phyloP scores from a whole-genome alignment of 1,140 invertebrate genomes.

The Scaptomyza hsui region DNA sequence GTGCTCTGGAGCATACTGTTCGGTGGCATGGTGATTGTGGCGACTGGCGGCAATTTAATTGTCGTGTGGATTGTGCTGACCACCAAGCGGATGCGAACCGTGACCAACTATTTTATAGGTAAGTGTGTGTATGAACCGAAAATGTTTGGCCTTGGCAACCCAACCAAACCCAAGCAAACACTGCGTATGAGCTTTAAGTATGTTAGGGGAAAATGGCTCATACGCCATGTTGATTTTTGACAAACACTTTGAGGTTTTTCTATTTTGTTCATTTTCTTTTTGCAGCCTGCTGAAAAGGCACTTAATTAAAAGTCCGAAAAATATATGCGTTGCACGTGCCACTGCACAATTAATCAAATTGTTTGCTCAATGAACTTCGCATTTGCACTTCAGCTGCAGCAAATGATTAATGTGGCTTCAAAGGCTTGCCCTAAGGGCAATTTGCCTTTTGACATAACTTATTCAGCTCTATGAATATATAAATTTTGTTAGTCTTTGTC shows the following conservation, averaged over 20 bases:
- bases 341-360: constrained; percentile 34
- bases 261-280: neutral
- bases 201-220: constrained; percentile 17
- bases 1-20: constrained; percentile 93
- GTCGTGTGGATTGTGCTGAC: constrained; percentile 97
- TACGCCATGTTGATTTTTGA: constrained; percentile 25
- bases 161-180: neutral
- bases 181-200: constrained; percentile 41
- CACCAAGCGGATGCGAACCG: constrained; percentile 96
- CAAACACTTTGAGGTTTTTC: neutral
- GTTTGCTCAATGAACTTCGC: constrained; percentile 26
- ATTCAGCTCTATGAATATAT: no score
- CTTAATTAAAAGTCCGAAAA: neutral
- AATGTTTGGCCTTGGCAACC: neutral
- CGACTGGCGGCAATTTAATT: constrained; percentile 96
- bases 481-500: no score
- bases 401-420: constrained; percentile 25
- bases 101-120: constrained; percentile 97
- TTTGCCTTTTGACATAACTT: neutral
- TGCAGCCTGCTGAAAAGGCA: constrained; percentile 1
- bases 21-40: constrained; percentile 94
- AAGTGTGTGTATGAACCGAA: no score
- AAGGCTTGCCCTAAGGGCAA: neutral
- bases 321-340: constrained; percentile 6
- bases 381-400: constrained; percentile 4